Percentiles rank a stretch among this genome's conserved stretches.
Conservation (phyloP, 2,797 vertebrate genomes). For the Oryzias dopingdopingensis region DNA sequence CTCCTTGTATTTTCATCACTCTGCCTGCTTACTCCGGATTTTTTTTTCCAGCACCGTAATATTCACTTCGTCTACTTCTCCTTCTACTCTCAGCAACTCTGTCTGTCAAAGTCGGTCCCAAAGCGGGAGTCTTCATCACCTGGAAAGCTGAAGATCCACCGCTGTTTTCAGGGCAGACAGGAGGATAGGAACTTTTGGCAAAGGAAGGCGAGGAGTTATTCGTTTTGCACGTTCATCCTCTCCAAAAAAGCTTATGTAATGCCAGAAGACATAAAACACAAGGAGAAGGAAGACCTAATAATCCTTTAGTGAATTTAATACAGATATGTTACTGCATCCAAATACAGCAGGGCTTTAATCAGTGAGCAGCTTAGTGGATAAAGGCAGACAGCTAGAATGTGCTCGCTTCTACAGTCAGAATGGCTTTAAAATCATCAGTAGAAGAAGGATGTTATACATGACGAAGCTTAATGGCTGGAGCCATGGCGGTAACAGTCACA, state of each 20-base stretch:
- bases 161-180: slow-evolving; percentile 54
- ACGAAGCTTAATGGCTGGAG: background rate
- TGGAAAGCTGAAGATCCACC: slow-evolving; percentile 47
- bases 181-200: slow-evolving; percentile 65
- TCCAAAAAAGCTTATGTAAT: slow-evolving; percentile 25
- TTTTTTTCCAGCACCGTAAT: slow-evolving; percentile 27
- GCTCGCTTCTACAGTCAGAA: slow-evolving; percentile 10
- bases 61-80: background rate
- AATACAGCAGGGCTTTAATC: slow-evolving; percentile 4
- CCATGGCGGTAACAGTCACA: background rate
- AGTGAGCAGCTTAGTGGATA: slow-evolving; percentile 1
- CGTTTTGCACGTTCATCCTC: slow-evolving; percentile 20
- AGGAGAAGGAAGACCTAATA: slow-evolving; percentile 6
- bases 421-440: slow-evolving; percentile 19
- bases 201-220: slow-evolving; percentile 28
- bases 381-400: slow-evolving; percentile 8
- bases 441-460: slow-evolving; percentile 15
- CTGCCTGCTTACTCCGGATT: slow-evolving; percentile 54
- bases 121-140: slow-evolving; percentile 58
- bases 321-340: slow-evolving; percentile 19
- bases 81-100: background rate
- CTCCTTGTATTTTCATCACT: slow-evolving; percentile 64
- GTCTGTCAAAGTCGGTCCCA: slow-evolving; percentile 56
- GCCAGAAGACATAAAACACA: background rate
- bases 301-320: slow-evolving; percentile 14